phyloP scores from a whole-genome alignment of 2,888 invertebrate genomes.

The Panopea generosa region DNA sequence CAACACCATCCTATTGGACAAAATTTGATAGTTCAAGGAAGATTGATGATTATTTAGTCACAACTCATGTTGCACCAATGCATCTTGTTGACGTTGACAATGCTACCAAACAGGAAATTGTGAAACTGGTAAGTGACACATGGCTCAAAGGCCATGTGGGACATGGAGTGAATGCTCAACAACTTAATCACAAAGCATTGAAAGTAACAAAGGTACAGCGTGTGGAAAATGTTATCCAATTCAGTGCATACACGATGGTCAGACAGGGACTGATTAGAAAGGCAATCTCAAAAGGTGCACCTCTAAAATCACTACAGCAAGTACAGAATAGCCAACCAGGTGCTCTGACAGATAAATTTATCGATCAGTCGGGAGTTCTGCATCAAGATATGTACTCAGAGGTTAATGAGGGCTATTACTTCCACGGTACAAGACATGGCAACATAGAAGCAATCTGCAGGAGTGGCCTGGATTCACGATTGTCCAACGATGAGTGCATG shows the following conservation, averaged over 20 bases:
- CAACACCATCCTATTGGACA: constrained; percentile 12
- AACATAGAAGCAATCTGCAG: not conserved
- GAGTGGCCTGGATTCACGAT: constrained; percentile 4
- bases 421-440: constrained; percentile 2
- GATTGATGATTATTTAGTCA: not conserved
- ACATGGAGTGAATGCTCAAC: constrained; percentile 1
- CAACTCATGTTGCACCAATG: not conserved
- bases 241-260: not conserved
- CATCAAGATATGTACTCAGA: not conserved
- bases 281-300: not conserved
- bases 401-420: constrained; percentile 12
- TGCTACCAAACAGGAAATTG: not conserved
- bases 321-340: not conserved
- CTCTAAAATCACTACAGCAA: not conserved
- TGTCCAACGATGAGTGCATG: constrained; percentile 14
- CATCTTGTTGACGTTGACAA: constrained; percentile 1
- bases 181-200: constrained; percentile 1
- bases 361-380: not conserved
- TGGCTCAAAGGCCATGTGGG: constrained; percentile 6
- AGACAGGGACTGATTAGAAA: constrained; percentile 8
- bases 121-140: constrained; percentile 8
- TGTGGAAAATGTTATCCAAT: constrained; percentile 7
- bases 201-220: not conserved
- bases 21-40: not conserved
- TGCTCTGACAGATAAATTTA: not conserved